Percentiles rank a stretch among this genome's conserved stretches.
Conservation (phyloP, 30 jellyfish, hydroid and myxozoan species). For the Pseudorhiza aurosa region DNA sequence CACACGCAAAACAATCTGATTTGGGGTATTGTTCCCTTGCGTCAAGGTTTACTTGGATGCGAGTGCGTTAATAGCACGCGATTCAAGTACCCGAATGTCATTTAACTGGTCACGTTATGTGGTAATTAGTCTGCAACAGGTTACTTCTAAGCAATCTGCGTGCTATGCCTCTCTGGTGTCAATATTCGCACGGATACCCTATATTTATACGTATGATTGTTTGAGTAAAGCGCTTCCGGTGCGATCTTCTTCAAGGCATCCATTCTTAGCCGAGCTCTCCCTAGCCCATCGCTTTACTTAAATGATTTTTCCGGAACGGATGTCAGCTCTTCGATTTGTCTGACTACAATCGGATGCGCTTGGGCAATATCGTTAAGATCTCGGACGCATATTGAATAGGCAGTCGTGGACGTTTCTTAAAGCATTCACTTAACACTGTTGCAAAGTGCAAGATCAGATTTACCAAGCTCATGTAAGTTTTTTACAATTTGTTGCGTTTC, state of each 20-base stretch:
- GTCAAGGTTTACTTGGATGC: no score
- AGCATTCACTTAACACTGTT: background rate
- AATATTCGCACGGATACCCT: background rate
- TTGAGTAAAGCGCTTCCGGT: background rate
- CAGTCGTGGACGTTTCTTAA: background rate
- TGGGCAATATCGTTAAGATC: conserved; percentile 3
- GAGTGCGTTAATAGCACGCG: no score
- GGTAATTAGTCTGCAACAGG: no score
- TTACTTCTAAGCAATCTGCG: background rate
- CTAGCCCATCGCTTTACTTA: background rate
- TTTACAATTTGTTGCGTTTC: no score
- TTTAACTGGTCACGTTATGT: no score
- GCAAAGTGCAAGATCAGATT: no score
- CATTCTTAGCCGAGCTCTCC: background rate
- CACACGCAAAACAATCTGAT: no score
- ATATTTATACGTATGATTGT: background rate
- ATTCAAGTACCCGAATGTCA: no score
- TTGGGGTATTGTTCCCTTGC: no score
- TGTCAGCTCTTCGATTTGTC: conserved; percentile 4
- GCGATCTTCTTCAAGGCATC: conserved; percentile 1
- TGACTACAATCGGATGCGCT: conserved; percentile 12
- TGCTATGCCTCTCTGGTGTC: background rate
- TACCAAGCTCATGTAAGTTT: no score
- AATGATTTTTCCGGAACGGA: conserved; percentile 27
- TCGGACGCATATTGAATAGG: background rate